phyloP scores from a whole-genome alignment of 2,888 invertebrate genomes.

The Epistrophe grossulariae region DNA sequence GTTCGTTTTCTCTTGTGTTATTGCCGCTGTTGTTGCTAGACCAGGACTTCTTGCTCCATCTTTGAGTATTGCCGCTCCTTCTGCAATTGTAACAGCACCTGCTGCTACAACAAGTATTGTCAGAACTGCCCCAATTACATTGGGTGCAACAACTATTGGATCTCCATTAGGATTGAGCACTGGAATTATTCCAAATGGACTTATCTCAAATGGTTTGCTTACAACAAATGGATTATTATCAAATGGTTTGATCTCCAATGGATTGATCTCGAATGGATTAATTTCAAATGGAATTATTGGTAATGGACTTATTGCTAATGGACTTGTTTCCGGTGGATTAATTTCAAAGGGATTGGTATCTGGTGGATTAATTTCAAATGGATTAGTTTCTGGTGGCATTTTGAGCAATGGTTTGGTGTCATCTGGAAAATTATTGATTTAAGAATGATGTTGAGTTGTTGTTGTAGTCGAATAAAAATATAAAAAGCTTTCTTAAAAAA shows the following conservation, averaged over 20 bases:
- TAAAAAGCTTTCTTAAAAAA: slow-evolving; percentile 22
- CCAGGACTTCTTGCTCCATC: slow-evolving; percentile 52
- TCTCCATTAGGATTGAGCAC: slow-evolving; percentile 34
- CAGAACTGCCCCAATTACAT: slow-evolving; percentile 33
- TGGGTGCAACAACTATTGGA: slow-evolving; percentile 28
- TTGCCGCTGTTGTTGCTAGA: slow-evolving; percentile 54
- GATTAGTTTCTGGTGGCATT: slow-evolving; percentile 34
- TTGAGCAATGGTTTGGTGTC: slow-evolving; percentile 32
- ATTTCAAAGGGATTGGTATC: slow-evolving; percentile 27
- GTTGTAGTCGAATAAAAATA: slow-evolving; percentile 28
- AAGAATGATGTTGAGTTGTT: neutral
- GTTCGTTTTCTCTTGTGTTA: slow-evolving; percentile 51
- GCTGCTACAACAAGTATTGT: slow-evolving; percentile 37
- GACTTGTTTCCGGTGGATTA: slow-evolving; percentile 26
- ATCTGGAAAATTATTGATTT: slow-evolving; percentile 26
- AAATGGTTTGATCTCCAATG: slow-evolving; percentile 15
- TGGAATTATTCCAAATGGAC: slow-evolving; percentile 39
- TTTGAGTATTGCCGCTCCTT: slow-evolving; percentile 37
- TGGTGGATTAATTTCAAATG: slow-evolving; percentile 14
- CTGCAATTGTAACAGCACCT: slow-evolving; percentile 40
- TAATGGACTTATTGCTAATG: slow-evolving; percentile 19
- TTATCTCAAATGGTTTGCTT: slow-evolving; percentile 42
- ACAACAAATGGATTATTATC: slow-evolving; percentile 17
- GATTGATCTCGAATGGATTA: slow-evolving; percentile 26
- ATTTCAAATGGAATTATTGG: slow-evolving; percentile 6